Evolutionary conservation across 2,113 vertebrate genomes (phyloP).

Genomic region (Poicephalus gulielmi): DNA sequence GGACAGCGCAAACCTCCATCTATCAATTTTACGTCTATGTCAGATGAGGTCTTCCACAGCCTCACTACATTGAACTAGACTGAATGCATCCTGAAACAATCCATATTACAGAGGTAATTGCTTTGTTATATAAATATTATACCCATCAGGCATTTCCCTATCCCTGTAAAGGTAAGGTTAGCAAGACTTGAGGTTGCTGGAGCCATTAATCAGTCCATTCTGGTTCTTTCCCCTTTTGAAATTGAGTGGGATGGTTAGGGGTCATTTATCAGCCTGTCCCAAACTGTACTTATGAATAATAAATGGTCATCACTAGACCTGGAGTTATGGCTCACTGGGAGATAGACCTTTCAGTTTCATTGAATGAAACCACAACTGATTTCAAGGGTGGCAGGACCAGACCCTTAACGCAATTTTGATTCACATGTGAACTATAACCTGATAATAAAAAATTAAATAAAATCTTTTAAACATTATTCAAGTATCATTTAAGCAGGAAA

Average conservation of each 20-base stretch:
- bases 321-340: neutral
- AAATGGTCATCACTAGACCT: neutral
- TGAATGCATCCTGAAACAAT: neutral
- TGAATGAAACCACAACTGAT: neutral
- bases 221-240: neutral
- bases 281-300: slow-evolving; percentile 13
- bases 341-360: neutral
- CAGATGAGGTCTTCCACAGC: neutral
- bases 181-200: neutral
- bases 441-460: neutral
- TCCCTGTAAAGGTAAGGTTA: neutral
- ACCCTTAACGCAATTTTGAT: neutral
- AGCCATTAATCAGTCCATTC: neutral
- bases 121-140: neutral
- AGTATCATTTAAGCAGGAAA: neutral
- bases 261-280: slow-evolving; percentile 15
- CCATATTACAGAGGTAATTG: neutral
- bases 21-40: neutral
- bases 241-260: neutral
- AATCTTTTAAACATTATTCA: neutral
- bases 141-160: neutral
- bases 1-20: neutral
- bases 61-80: neutral
- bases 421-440: neutral
- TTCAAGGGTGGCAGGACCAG: neutral